A percentile compares a stretch with the other conserved stretches of the same genome.
phyloP scores from a whole-genome alignment of 2,113 vertebrate genomes.

The Redunca redunca region DNA sequence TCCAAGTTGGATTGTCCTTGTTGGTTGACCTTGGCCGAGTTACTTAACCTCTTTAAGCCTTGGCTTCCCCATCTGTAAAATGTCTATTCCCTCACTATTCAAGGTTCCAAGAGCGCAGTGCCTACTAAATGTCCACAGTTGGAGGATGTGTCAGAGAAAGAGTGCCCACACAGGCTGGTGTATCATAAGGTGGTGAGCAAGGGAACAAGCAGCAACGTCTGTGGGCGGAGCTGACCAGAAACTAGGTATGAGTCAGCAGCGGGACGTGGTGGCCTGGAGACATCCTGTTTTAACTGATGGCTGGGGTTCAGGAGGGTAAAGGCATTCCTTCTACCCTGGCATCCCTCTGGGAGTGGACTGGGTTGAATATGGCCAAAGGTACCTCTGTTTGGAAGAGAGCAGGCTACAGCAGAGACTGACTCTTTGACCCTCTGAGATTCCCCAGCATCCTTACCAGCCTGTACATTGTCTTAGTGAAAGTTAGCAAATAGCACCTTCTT shows the following conservation, averaged over 20 bases:
- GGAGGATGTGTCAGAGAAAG: background rate
- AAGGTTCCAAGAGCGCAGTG: background rate
- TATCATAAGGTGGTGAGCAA: background rate
- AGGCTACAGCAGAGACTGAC: background rate
- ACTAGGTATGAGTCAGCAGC: background rate
- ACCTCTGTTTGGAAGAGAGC: background rate
- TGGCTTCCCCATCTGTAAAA: background rate
- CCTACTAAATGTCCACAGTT: background rate
- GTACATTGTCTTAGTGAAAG: background rate
- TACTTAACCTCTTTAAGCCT: background rate
- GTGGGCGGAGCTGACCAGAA: background rate
- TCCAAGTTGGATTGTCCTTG: background rate
- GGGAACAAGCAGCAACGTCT: background rate
- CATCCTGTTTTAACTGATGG: background rate
- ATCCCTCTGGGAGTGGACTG: background rate
- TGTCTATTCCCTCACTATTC: background rate
- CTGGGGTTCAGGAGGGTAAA: background rate
- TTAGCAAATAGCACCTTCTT: background rate
- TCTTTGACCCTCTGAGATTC: background rate
- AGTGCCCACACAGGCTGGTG: background rate
- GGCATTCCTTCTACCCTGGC: background rate
- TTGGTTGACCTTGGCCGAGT: constrained; percentile 12
- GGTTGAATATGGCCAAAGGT: background rate
- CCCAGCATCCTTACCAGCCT: background rate
- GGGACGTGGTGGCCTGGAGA: background rate